These are phyloP conservation scores for Vanessa cardui DNA, from an alignment of 2,888 invertebrate species.

Conservation along the genomic window DNA sequence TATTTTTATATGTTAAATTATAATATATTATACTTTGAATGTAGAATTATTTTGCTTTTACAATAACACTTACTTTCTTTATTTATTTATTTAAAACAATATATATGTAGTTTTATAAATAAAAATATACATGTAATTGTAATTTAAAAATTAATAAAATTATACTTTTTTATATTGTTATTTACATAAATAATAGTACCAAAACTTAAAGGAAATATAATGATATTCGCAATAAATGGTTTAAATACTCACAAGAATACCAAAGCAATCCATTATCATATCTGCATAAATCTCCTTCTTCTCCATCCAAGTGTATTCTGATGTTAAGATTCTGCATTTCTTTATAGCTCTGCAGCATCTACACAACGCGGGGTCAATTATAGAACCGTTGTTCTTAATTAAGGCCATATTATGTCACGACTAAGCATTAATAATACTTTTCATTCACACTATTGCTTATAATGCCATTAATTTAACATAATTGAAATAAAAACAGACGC, in stretches of 20 bases:
- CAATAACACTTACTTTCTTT: no score
- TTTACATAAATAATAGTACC: no score
- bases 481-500: slow-evolving; percentile 5
- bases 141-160: no score
- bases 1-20: no score
- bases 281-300: slow-evolving; percentile 73
- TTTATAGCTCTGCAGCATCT: slow-evolving; percentile 74
- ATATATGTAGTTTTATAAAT: no score
- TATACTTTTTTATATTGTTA: no score
- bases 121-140: no score
- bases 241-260: slow-evolving; percentile 64
- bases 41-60: no score
- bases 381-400: slow-evolving; percentile 66
- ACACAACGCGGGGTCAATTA: slow-evolving; percentile 75
- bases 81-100: no score
- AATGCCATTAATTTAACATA: slow-evolving; percentile 19
- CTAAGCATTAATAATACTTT: slow-evolving; percentile 12
- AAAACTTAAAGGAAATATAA: no score
- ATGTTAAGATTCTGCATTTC: slow-evolving; percentile 73
- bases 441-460: slow-evolving; percentile 22
- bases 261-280: slow-evolving; percentile 78
- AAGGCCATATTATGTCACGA: slow-evolving; percentile 56
- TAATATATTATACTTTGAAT: no score
- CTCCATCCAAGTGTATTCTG: slow-evolving; percentile 75
- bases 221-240: not conserved